Conservation (phyloP, 2,113 vertebrate species). For the Columba livia region DNA sequence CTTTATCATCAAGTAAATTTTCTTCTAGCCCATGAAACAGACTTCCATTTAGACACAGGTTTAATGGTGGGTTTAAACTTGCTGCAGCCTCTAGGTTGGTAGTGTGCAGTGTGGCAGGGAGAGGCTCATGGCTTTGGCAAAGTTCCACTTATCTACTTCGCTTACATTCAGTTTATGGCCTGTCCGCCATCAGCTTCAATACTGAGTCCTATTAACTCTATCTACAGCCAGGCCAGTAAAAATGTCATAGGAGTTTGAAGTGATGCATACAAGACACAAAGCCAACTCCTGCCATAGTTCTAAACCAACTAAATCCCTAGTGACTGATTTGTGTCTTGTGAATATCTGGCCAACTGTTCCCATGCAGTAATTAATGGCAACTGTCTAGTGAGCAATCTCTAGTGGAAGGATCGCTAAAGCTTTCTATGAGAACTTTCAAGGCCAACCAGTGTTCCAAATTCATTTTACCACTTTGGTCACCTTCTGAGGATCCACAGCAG, state of each 20-base stretch:
- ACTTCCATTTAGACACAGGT: not conserved
- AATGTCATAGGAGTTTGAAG: not conserved
- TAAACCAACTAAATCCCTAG: slow-evolving; percentile 16
- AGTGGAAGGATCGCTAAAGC: not conserved
- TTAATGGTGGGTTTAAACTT: not conserved
- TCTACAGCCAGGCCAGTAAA: not conserved
- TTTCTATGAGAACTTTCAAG: slow-evolving; percentile 2
- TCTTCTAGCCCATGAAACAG: not conserved
- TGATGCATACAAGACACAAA: not conserved
- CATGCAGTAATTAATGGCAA: not conserved
- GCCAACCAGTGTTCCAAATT: not conserved
- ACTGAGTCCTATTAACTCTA: not conserved
- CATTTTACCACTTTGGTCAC: not conserved
- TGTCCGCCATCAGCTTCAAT: not conserved
- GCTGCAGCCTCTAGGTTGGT: not conserved
- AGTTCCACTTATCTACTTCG: not conserved
- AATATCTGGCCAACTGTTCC: not conserved
- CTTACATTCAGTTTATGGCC: not conserved
- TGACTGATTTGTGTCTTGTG: not conserved
- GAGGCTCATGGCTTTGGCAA: not conserved
- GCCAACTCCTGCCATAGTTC: not conserved
- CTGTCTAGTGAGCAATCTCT: not conserved
- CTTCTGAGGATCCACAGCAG: not conserved
- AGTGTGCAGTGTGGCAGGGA: not conserved
- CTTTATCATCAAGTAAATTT: not conserved